phyloP scores from a whole-genome alignment of 2,888 invertebrate species.

The Gibbula magus region DNA sequence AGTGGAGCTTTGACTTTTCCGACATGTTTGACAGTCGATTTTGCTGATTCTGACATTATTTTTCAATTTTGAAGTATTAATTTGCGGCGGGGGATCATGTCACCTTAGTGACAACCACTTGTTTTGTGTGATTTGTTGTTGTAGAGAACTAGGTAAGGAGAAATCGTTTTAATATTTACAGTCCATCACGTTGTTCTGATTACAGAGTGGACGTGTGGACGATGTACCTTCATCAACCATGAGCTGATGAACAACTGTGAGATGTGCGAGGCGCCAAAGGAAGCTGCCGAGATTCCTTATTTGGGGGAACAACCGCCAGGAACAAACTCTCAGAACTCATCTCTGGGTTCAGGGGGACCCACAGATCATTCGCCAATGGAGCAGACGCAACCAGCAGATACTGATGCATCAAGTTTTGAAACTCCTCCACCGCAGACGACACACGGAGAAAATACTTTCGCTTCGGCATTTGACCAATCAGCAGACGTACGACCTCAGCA shows the following conservation, averaged over 20 bases:
- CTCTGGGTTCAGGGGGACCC: too few relatives aligned
- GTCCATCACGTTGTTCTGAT: background rate
- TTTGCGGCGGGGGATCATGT: too few relatives aligned
- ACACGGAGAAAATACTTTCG: background rate
- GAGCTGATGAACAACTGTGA: constrained; percentile 5
- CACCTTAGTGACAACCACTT: too few relatives aligned
- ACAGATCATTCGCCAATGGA: background rate
- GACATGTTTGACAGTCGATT: too few relatives aligned
- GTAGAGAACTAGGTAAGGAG: background rate
- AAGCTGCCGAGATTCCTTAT: background rate
- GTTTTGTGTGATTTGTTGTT: too few relatives aligned
- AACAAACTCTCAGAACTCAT: background rate
- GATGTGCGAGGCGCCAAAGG: background rate
- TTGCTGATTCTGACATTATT: too few relatives aligned
- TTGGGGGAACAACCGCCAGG: background rate
- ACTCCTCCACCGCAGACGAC: background rate
- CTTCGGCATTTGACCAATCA: background rate
- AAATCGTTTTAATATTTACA: background rate
- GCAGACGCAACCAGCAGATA: background rate
- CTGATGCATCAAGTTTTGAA: too few relatives aligned
- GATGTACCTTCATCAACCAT: constrained; percentile 16
- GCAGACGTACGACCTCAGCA: background rate
- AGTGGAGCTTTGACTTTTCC: too few relatives aligned
- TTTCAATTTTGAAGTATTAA: too few relatives aligned
- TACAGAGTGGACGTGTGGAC: constrained; percentile 2